Evolutionary conservation across 2,888 invertebrate genomes (phyloP), one percentile per base, ranked within the genome.

Genomic region (Drosophila fungiperda): DNA sequence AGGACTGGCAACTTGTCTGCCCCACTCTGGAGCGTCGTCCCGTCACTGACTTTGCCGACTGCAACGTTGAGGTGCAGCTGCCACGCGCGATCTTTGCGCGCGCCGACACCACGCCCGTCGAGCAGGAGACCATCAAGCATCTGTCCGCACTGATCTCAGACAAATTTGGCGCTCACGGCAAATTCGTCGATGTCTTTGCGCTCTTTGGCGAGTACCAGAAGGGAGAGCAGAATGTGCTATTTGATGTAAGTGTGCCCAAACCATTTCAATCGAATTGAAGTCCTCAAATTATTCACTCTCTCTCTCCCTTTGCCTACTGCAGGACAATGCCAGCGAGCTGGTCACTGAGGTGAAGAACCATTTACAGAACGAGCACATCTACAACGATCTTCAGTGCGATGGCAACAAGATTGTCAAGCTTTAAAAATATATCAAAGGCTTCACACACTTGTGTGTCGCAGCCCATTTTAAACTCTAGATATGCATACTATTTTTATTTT

Each of bases 101-200:
- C 4, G 77, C 87, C 7, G 79, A 77, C 23, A 86, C 89, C 83
- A 85, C 86, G 3, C 45, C 81, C 9, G 90, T 92, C n/a, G 92
- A 93, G 66, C 88, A 91, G 78, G 92, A 93, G 61, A 92, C 92
- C 40, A 76, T 93, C 49, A 90, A 92, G 66, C 93, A 93, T 76
- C 87, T 92, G 62, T 92, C 92, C 61, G 64, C 89, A 9, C 85
- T 91, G 5, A 75, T 93, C 35, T 92, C 93, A 9, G 82, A 90
- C 11, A 89, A 90, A 54, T 93, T 93, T 29, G 93, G 93, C 0
- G 86, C 84, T 50, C 65, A 60, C 7, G 91, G 90, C 50, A 92
- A 90, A 68, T 54, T 91, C 36, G 78, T 91, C 54, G 93, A 93
- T 87, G 93, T 93, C 12, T 93, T 93, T 70, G 86, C 91, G 3